Evolutionary conservation across 2,113 vertebrate genomes (phyloP).

Genomic region (Steatornis caripensis): DNA sequence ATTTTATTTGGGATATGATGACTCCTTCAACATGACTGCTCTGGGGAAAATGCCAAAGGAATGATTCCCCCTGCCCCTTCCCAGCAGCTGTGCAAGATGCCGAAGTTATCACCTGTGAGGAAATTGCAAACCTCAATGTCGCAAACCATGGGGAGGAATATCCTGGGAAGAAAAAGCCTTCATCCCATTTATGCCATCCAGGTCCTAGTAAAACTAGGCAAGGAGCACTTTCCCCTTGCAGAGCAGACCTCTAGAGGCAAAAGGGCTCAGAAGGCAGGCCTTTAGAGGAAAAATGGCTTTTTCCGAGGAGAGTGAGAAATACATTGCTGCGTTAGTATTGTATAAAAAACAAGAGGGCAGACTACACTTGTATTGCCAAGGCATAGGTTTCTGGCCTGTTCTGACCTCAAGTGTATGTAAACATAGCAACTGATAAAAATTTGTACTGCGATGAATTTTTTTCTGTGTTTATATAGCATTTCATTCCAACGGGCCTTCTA

Average conservation of each 20-base stretch:
- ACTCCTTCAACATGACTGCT: background rate
- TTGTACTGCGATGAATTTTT: background rate
- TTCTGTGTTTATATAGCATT: constrained; percentile 12
- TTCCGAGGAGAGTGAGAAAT: background rate
- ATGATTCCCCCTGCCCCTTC: background rate
- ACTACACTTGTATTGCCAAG: background rate
- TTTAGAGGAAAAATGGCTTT: background rate
- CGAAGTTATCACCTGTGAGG: background rate
- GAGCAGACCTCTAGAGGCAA: background rate
- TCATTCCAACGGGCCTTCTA: constrained; percentile 47
- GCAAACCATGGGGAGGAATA: background rate
- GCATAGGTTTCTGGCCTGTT: background rate
- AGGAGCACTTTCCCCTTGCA: background rate
- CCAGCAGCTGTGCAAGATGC: background rate
- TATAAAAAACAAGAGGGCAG: background rate
- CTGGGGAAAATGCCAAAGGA: background rate
- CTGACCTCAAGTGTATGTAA: background rate
- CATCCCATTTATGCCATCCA: background rate
- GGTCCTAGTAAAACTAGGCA: background rate
- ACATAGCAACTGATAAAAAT: background rate
- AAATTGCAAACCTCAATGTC: background rate
- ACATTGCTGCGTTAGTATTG: background rate
- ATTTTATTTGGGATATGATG: background rate
- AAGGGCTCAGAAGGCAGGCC: background rate
- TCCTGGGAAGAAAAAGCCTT: background rate